Evolutionary conservation across 2,888 invertebrate species (phyloP).

Genomic region (Escarpia spicata): DNA sequence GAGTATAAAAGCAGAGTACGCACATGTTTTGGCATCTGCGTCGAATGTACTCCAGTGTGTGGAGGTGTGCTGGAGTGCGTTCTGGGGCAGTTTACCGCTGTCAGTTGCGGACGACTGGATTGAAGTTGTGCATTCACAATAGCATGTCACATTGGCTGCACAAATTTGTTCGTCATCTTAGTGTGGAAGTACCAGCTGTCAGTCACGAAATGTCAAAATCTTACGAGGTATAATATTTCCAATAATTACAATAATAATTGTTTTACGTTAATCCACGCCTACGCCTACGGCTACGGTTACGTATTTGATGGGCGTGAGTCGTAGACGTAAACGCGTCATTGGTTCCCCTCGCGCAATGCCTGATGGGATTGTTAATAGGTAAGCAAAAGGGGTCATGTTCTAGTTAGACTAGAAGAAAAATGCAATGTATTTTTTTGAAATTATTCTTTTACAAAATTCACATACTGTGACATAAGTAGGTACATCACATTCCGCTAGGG

Average conservation of each 20-base stretch:
- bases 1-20: not conserved
- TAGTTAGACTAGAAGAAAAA: too few species aligned
- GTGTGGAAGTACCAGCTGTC: not conserved
- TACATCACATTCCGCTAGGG: too few species aligned
- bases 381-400: too few species aligned
- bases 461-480: too few species aligned
- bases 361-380: not conserved
- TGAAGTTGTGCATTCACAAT: not conserved
- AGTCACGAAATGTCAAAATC: conserved; percentile 5
- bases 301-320: too few species aligned
- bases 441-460: too few species aligned
- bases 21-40: conserved; percentile 12
- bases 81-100: not conserved
- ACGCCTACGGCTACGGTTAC: too few species aligned
- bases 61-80: not conserved
- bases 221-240: not conserved
- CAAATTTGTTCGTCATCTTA: conserved; percentile 12
- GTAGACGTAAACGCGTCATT: too few species aligned
- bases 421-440: too few species aligned
- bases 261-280: too few species aligned
- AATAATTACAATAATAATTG: too few species aligned
- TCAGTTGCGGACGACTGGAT: not conserved
- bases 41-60: not conserved
- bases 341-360: not conserved
- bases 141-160: not conserved